These are phyloP conservation scores for Lutraria lutraria DNA, from an alignment of 2,888 invertebrate genomes.

Conservation along the genomic window DNA sequence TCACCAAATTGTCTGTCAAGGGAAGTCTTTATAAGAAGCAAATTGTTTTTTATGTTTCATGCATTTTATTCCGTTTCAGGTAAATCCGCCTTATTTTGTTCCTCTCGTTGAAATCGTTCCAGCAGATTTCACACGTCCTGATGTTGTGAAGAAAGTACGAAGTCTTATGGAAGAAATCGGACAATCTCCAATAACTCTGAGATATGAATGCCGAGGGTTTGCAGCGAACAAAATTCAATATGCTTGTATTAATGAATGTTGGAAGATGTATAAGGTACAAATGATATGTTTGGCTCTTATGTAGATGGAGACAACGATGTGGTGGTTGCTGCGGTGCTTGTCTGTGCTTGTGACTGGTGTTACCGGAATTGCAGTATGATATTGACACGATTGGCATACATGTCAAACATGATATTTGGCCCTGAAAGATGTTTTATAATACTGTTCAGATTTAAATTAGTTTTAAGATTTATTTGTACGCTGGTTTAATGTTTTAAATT, in stretches of 20 bases:
- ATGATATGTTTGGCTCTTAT: too few relatives aligned
- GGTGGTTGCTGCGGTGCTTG: too few relatives aligned
- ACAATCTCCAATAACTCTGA: slow-evolving; percentile 95
- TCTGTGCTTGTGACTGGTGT: too few relatives aligned
- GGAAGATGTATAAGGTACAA: slow-evolving; percentile 91
- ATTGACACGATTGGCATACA: too few relatives aligned
- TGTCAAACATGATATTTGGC: too few relatives aligned
- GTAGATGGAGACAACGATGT: too few relatives aligned
- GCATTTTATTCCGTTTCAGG: slow-evolving; percentile 86
- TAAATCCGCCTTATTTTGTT: slow-evolving; percentile 98
- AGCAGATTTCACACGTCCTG: slow-evolving; percentile 95
- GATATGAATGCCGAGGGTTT: slow-evolving; percentile 96
- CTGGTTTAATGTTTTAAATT: too few relatives aligned
- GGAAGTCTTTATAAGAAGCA: background rate
- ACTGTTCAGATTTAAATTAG: too few relatives aligned
- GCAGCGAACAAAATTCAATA: slow-evolving; percentile 98
- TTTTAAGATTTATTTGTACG: too few relatives aligned
- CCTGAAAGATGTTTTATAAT: too few relatives aligned
- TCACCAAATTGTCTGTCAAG: background rate
- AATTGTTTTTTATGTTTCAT: background rate
- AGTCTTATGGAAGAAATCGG: slow-evolving; percentile 95
- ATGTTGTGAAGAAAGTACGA: slow-evolving; percentile 92
- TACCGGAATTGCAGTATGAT: too few relatives aligned
- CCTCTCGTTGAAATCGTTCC: slow-evolving; percentile 98
- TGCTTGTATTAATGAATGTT: slow-evolving; percentile 96